Evolutionary conservation across 2,797 vertebrate genomes (phyloP).

Genomic region (Synaphobranchus kaupii): DNA sequence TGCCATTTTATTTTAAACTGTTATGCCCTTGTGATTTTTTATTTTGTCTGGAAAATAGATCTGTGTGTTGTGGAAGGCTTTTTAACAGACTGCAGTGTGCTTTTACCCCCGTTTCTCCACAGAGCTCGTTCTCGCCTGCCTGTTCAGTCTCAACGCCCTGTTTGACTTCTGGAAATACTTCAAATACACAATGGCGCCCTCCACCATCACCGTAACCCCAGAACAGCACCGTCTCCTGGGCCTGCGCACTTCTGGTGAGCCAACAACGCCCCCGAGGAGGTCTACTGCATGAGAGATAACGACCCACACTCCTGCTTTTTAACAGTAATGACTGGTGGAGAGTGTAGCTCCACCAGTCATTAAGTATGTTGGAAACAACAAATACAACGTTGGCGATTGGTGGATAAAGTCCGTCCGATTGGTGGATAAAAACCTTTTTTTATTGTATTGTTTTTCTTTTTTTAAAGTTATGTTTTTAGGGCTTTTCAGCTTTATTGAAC

Average conservation of each 20-base stretch:
- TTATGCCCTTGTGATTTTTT: not conserved
- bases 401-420: too few relatives aligned
- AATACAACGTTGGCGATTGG: too few relatives aligned
- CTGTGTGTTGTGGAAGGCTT: not conserved
- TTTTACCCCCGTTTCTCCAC: conserved; percentile 22
- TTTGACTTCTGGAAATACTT: conserved; percentile 98
- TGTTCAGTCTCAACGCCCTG: conserved; percentile 92
- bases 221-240: conserved; percentile 85
- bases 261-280: not conserved
- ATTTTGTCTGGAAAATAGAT: not conserved
- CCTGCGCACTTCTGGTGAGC: conserved; percentile 71
- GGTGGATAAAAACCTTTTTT: too few relatives aligned
- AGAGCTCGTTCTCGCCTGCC: conserved; percentile 84
- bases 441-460: too few relatives aligned
- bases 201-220: conserved; percentile 77
- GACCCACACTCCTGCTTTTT: too few relatives aligned
- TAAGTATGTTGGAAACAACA: too few relatives aligned
- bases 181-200: conserved; percentile 88
- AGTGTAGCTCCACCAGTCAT: too few relatives aligned
- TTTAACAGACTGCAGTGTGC: conserved; percentile 4
- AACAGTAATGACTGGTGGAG: too few relatives aligned
- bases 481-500: too few relatives aligned
- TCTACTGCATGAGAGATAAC: not conserved
- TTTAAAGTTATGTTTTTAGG: too few relatives aligned
- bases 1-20: not conserved